A percentile compares a stretch with the other conserved stretches of the same genome.
phyloP scores from a whole-genome alignment of 2,797 vertebrate genomes.

The Florisuga fusca region DNA sequence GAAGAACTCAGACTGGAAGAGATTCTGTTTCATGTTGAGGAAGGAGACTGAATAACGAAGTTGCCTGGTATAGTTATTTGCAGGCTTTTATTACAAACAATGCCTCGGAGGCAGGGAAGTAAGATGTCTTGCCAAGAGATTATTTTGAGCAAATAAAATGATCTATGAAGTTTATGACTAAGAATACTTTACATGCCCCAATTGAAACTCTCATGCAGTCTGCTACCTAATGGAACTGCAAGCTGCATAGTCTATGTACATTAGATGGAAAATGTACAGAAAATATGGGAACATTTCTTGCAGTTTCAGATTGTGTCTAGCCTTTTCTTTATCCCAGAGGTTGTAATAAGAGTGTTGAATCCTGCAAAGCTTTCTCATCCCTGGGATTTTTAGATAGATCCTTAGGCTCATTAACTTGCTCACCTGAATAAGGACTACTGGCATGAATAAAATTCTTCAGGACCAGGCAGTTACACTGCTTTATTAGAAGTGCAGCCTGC shows the following conservation, averaged over 20 bases:
- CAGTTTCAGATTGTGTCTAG: not conserved
- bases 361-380: not conserved
- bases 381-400: not conserved
- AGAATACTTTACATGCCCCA: not conserved
- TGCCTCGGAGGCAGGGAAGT: slow-evolving; percentile 40
- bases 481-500: not conserved
- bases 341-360: not conserved
- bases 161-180: slow-evolving; percentile 48
- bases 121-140: slow-evolving; percentile 58
- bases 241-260: not conserved
- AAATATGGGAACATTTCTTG: not conserved
- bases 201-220: slow-evolving; percentile 12
- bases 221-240: not conserved
- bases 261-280: not conserved
- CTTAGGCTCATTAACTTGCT: not conserved
- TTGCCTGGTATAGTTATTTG: slow-evolving; percentile 49
- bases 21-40: slow-evolving; percentile 25
- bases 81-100: slow-evolving; percentile 41
- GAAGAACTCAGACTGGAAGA: slow-evolving; percentile 10
- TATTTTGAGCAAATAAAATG: slow-evolving; percentile 64
- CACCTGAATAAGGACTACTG: not conserved
- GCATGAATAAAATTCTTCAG: not conserved
- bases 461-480: not conserved
- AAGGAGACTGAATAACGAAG: slow-evolving; percentile 26
- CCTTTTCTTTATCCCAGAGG: not conserved